Evolutionary conservation across 2,888 invertebrate genomes (phyloP), one percentile per base, ranked within the genome.

Genomic region (Ormyrus pomaceus): DNA sequence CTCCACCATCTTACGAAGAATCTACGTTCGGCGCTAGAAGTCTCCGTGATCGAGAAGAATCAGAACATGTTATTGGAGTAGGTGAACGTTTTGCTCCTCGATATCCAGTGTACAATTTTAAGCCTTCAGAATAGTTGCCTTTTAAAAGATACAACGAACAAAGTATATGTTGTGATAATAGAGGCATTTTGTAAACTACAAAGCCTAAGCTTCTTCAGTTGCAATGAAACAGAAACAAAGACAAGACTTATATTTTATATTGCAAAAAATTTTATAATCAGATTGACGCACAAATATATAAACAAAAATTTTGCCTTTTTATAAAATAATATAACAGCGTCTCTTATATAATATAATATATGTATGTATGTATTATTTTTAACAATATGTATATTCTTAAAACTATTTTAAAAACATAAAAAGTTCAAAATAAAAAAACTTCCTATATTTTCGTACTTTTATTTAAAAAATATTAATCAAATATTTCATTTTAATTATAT

Each of bases 1-100:
- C 93, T 84, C 92, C 93, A 81, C 95, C 95, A 3, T 93, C 94
- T 34, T 95, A 94, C 88, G 93, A 93, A 82, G 94, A 94, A 88
- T 93, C 94, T 19, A 89, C 92, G 62, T 93, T 92, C 86, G 92
- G 92, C n/a, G 93, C 94, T 5, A 92, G 92, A 70, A 93, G 92
- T 81, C 93, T 95, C 68, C 92, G 93, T 79, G 94, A 95, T 82
- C 92, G 92, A 58, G 93, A 93, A 53, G 95, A 95, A 86, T 93
- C 92, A 10, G 92, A 93, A 74, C 91, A 94, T 84, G 84, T 90
- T 11, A 86, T 88, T 65, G 91, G 91, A 13, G 81, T 85, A 11
- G 82, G 81, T 74, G 83, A 85, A 78, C 86, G 82, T 56, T 91
- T 89, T 82, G 87, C 89, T 9, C 91, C 91, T 5, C 86, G 86